Base-by-base conservation (phyloP, 2,888 invertebrate genomes). In the Xestoiulus laeticollis region DNA sequence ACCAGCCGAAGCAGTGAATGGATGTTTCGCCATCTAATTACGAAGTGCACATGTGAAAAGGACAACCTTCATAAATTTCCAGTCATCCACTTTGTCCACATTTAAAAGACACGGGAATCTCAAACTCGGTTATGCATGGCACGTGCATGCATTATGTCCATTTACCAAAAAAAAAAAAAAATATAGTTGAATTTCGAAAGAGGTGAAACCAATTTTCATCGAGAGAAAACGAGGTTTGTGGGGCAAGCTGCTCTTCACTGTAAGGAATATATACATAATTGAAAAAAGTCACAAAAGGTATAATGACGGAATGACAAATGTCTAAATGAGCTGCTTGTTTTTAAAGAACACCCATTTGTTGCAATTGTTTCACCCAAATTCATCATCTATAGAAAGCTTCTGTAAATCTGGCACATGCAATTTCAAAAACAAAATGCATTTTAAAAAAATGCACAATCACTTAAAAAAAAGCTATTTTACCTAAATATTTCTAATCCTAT, bases 161-260 rank as follows among this genome's bases (percentile, higher is more conserved):
- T 68, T 68, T 68, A 68, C 68, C 22, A 22, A 10, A 2, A 59
- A 8, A 68, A 68, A 68, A 68, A 68, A 8, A 68, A 68, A 68
- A 68, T 26, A 22, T 38, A 26, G 68, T 22, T 68, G 68, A 68
- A 68, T 22, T 68, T 68, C 68, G 22, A 22, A 68, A 68, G 68
- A 68, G 68, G 68, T 68, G 68, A 68, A 68, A 68, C 68, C 68
- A 68, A 68, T 68, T 68, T 22, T 22, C 26, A 68, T 22, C 22
- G 22, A 26, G 68, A 68, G 68, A 68, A 68, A 68, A 68, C n/a
- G 68, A 68, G 68, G 68, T 68, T 68, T 68, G 68, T 68, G 68
- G 68, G 68, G 26, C 68, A 68, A 22, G 12, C 68, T 68, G 48
- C 48, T 48, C 68, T 68, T 68, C 68, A 26, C 22, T 68, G 68